A percentile compares a stretch with the other conserved stretches of the same genome.
These are phyloP conservation scores for Ascaphus truei DNA, from an alignment of 2,113 vertebrate genomes.

Conservation along the genomic window DNA sequence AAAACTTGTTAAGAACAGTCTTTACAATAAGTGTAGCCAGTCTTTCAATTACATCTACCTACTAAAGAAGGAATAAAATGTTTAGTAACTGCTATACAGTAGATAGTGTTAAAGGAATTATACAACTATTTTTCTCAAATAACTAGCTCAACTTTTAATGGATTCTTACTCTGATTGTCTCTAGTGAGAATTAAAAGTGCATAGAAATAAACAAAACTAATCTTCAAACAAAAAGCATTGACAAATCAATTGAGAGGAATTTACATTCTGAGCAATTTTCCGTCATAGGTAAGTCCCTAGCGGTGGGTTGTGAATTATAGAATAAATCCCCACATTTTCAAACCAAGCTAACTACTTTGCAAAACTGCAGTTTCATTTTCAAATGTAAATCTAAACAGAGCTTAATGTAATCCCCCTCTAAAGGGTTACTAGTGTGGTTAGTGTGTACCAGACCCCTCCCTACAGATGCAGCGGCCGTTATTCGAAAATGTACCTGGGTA, in stretches of 20 bases:
- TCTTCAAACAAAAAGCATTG: constrained; percentile 20
- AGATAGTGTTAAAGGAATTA: constrained; percentile 10
- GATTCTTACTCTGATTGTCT: constrained; percentile 2
- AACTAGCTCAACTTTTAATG: constrained; percentile 6
- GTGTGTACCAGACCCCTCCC: too few species aligned
- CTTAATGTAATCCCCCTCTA: too few species aligned
- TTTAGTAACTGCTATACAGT: not conserved
- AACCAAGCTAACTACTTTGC: not conserved
- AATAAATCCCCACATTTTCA: constrained; percentile 1
- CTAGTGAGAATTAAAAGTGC: not conserved
- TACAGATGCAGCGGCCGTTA: too few species aligned
- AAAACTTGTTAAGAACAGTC: too few species aligned
- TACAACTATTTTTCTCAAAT: not conserved
- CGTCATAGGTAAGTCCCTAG: not conserved
- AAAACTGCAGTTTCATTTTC: too few species aligned
- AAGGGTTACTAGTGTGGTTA: too few species aligned
- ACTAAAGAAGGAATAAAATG: too few species aligned
- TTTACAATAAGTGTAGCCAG: too few species aligned
- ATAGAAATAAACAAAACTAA: constrained; percentile 2
- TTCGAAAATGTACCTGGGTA: too few species aligned
- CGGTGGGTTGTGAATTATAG: not conserved
- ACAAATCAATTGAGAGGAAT: constrained; percentile 15
- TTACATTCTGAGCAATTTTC: constrained; percentile 5
- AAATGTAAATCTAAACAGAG: too few species aligned
- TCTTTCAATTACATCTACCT: too few species aligned